phyloP scores from a whole-genome alignment of 2,888 invertebrate species.

The Megastigmus dorsalis region DNA sequence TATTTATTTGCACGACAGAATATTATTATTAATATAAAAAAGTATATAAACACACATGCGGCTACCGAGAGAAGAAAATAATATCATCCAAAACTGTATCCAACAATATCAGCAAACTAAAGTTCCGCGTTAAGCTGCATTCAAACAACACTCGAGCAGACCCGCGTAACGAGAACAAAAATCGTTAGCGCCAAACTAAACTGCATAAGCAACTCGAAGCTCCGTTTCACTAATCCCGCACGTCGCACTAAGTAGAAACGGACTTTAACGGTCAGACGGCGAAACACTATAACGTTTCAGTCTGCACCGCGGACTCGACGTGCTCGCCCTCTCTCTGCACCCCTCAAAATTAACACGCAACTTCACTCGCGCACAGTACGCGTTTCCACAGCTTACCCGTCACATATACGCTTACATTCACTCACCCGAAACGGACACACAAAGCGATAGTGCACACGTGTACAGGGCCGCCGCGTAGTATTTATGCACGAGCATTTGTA shows the following conservation, averaged over 20 bases:
- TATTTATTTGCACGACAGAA: no score
- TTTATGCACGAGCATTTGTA: conserved; percentile 62
- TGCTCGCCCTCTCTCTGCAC: neutral
- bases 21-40: no score
- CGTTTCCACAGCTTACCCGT: conserved; percentile 2
- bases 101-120: no score
- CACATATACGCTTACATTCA: neutral
- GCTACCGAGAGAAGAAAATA: no score
- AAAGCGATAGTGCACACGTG: neutral
- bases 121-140: no score
- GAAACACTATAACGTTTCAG: neutral
- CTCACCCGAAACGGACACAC: neutral
- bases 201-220: neutral
- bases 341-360: conserved; percentile 11
- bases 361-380: no score
- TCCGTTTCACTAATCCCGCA: conserved; percentile 15
- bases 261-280: conserved; percentile 22
- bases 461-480: conserved; percentile 40
- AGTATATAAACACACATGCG: no score
- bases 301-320: neutral
- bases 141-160: no score
- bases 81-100: no score
- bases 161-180: no score
- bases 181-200: neutral
- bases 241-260: conserved; percentile 18